Percentiles rank a stretch among this genome's conserved stretches.
phyloP scores from a whole-genome alignment of 2,797 vertebrate genomes.

The Anas capensis region DNA sequence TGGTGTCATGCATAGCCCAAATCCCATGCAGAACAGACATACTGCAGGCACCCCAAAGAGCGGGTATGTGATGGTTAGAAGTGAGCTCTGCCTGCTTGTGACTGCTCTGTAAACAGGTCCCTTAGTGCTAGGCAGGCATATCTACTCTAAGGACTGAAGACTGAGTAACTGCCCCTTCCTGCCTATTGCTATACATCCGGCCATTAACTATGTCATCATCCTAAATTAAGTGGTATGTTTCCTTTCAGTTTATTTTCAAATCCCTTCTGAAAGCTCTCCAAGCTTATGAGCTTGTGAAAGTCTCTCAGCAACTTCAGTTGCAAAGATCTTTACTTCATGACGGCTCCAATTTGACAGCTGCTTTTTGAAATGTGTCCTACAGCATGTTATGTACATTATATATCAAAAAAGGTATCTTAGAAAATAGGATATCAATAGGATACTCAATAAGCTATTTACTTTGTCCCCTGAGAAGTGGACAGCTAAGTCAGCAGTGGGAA shows the following conservation, averaged over 20 bases:
- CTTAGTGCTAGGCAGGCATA: neutral
- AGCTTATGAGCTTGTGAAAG: neutral
- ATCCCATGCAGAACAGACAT: rapidly evolving
- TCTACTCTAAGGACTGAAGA: neutral
- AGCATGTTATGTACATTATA: too few species aligned
- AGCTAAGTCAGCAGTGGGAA: neutral
- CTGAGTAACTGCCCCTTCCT: neutral
- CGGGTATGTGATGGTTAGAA: neutral
- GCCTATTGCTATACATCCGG: neutral
- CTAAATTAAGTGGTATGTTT: neutral
- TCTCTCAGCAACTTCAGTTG: neutral
- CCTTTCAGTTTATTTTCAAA: neutral
- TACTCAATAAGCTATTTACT: neutral
- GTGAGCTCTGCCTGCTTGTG: neutral
- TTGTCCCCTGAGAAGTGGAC: neutral
- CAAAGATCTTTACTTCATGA: neutral
- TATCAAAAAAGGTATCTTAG: neutral
- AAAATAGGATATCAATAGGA: neutral
- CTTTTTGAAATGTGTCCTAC: neutral
- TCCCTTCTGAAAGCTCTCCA: neutral
- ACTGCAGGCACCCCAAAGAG: neutral
- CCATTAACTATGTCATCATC: neutral
- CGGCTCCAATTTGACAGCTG: neutral
- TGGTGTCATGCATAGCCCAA: neutral
- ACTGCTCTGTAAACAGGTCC: neutral